Conservation (phyloP, 2,888 invertebrate genomes). For the Oscheius sp. region DNA sequence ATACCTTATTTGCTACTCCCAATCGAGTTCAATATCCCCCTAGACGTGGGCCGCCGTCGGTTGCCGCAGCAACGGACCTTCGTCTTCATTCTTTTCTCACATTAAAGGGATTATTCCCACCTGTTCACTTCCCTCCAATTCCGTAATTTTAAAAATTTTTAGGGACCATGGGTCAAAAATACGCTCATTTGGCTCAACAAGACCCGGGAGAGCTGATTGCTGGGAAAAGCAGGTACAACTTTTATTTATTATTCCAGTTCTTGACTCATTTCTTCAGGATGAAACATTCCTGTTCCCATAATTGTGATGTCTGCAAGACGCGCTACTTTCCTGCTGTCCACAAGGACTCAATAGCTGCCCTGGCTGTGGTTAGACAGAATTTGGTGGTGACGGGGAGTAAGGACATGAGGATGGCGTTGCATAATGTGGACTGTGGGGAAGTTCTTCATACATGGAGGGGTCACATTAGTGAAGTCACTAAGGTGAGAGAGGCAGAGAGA, state of each 20-base stretch:
- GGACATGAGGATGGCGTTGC: conserved; percentile 64
- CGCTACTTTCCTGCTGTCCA: conserved; percentile 51
- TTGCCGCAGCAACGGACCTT: conserved; percentile 1
- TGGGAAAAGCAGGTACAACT: conserved; percentile 13
- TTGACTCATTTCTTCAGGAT: conserved; percentile 17
- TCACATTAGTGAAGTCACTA: conserved; percentile 64
- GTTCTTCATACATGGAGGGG: conserved; percentile 59
- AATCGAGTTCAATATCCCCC: no score
- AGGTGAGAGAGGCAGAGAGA: conserved; percentile 45
- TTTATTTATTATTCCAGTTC: neutral
- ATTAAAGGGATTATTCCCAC: neutral
- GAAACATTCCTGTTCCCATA: conserved; percentile 33
- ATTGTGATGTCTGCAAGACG: conserved; percentile 23
- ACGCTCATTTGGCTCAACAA: conserved; percentile 57
- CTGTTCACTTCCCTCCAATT: neutral
- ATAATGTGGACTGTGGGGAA: conserved; percentile 70
- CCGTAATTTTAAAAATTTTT: neutral
- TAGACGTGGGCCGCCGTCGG: neutral
- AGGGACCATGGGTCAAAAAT: conserved; percentile 54
- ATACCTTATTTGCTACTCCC: neutral
- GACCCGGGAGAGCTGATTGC: conserved; percentile 60
- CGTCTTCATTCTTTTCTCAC: neutral
- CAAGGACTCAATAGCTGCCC: conserved; percentile 60
- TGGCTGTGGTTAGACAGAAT: conserved; percentile 65
- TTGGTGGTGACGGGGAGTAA: conserved; percentile 67